Evolutionary conservation across 2,888 invertebrate genomes (phyloP).

Genomic region (Leucophora obtusa): DNA sequence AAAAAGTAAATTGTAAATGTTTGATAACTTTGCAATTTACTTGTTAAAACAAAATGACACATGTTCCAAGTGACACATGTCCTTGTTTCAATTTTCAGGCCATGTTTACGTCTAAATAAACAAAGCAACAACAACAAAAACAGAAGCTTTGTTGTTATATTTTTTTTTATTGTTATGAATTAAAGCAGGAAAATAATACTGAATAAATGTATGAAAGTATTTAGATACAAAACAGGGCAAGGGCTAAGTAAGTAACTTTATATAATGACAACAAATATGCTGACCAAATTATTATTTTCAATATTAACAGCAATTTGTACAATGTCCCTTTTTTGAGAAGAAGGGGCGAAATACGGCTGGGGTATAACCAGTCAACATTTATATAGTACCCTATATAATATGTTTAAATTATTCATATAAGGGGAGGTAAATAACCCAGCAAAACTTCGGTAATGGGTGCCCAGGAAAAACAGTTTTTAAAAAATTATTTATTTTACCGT

Average conservation of each 20-base stretch:
- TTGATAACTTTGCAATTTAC: not conserved
- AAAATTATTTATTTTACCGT: no score
- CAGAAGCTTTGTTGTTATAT: not conserved
- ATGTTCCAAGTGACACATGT: slow-evolving; percentile 29
- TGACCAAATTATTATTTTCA: not conserved
- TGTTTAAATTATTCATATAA: no score
- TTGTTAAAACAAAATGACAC: slow-evolving; percentile 14
- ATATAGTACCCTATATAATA: no score
- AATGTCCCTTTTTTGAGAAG: no score
- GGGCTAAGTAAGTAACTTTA: slow-evolving; percentile 6
- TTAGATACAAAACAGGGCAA: not conserved
- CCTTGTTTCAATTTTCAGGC: slow-evolving; percentile 28
- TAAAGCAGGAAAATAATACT: not conserved
- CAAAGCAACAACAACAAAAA: not conserved
- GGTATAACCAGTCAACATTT: no score
- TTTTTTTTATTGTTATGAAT: not conserved
- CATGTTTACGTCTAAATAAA: slow-evolving; percentile 6
- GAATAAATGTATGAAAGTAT: not conserved
- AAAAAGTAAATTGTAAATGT: slow-evolving; percentile 4
- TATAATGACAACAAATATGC: slow-evolving; percentile 6
- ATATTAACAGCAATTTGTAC: no score
- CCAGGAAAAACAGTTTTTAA: no score
- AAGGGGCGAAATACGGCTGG: no score
- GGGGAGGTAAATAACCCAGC: no score
- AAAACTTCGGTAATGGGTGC: no score